Evolutionary conservation across 2,797 vertebrate genomes (phyloP), one percentile per base, ranked within the genome.

Genomic region (Agapornis canus): DNA sequence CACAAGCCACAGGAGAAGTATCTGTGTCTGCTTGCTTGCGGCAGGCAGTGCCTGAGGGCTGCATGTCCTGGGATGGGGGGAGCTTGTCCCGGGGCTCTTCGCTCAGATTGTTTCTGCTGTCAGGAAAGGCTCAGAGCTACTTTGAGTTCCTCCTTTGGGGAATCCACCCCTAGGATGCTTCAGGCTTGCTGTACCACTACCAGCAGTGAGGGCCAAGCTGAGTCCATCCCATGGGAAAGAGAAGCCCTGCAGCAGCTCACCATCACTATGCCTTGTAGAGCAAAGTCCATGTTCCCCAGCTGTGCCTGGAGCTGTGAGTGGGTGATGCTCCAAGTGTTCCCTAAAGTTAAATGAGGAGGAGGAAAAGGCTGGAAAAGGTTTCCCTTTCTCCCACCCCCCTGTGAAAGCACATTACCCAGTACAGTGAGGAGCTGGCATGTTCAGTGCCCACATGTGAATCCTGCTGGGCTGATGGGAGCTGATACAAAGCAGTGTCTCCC

Each of bases 381-480:
- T 16, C 17, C 20, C 21, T 48, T 78, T 39, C 10, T 70, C 37
- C n/a, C 9, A 47, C 32, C 14, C 32, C 13, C 8, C 19, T 0
- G 4, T 57, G 43, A 63, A 35, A 42, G 13, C 13, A 4, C 2
- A 1, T 39, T 39, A 16, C 48, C 18, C 11, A 9, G 63, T 12
- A n/a, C 47, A n/a, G 27, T 0, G 5, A 49, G 64, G 16, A 47
- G n/a, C 35, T 63, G 79, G 12, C 13, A 6, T 3, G 16, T 6
- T 3, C 1, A 17, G 31, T 8, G 8, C 35, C 39, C 3, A 0
- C 4, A 1, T 14, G 10, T 43, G 64, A 63, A 3, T 54, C 72
- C 75, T 45, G 49, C 9, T 63, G 60, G 35, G 65, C 73, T 42
- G 37, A 7, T 63, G 64, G 35, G 70, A 54, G 18, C 11, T 4